Conservation (phyloP, 2,888 invertebrate species). For the Lasioglossum lativentre region DNA sequence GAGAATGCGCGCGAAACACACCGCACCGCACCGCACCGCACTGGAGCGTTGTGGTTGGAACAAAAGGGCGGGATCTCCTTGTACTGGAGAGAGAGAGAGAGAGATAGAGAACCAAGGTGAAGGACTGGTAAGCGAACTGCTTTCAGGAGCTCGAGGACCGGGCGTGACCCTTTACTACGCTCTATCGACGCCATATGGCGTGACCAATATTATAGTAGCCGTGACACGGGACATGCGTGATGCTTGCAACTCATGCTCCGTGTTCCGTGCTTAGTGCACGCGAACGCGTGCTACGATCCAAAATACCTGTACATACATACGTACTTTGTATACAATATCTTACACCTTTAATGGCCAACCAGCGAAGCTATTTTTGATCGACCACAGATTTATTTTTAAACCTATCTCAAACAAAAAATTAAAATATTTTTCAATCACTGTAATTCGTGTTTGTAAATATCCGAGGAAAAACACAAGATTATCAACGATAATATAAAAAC, state of each 20-base stretch:
- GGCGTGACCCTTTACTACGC: conserved; percentile 72
- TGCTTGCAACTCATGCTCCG: neutral
- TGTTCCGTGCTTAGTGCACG: neutral
- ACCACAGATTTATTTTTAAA: too few species aligned
- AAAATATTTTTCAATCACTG: too few species aligned
- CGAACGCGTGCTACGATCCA: conserved; percentile 25
- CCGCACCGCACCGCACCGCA: conserved; percentile 29
- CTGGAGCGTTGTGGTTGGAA: conserved; percentile 55
- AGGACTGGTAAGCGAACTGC: conserved; percentile 67
- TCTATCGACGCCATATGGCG: conserved; percentile 79
- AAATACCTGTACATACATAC: neutral
- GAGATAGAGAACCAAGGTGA: conserved; percentile 63
- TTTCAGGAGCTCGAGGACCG: conserved; percentile 74
- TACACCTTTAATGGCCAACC: too few species aligned
- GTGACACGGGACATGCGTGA: conserved; percentile 59
- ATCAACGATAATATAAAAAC: too few species aligned
- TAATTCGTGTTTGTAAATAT: too few species aligned
- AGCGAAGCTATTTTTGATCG: too few species aligned
- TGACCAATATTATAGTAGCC: conserved; percentile 75
- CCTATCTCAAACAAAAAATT: too few species aligned
- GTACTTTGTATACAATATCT: neutral
- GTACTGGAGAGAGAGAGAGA: conserved; percentile 53
- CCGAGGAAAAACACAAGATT: too few species aligned
- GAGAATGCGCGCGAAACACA: conserved; percentile 37
- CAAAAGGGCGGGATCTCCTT: conserved; percentile 73